Evolutionary conservation across 2,888 invertebrate species (phyloP), one percentile per base, ranked within the genome.

Genomic region (Malthinus flaveolus): DNA sequence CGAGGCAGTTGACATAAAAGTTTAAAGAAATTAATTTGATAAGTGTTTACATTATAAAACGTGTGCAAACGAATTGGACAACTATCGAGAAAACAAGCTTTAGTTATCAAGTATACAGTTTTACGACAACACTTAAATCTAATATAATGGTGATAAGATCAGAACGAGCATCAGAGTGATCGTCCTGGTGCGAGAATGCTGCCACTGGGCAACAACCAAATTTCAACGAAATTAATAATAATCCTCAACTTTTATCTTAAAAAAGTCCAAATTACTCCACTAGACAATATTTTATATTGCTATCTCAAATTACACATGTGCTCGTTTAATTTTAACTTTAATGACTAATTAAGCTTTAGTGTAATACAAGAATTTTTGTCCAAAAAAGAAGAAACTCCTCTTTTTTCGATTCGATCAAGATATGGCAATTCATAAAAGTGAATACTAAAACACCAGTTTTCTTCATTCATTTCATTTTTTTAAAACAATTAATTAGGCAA

Each of bases 61-160:
- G 7, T 46, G 31, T 36, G 31, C 23, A 31, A 61, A 53, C 54
- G 50, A 55, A 47, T 45, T 61, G 61, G 57, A 11, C 61, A 50
- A 54, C 61, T 61, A 36, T 35, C 33, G 39, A 35, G 37, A 32
- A 46, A 33, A 6, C 37, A 47, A 47, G 45, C 45, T 49, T 56
- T 51, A 66, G 70, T 70, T 70, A 72, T 73, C 73, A 73, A 72
- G 72, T 72, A 66, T 68, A 70, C 68, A 66, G 71, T 68, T 74
- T 74, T 73, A 74, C 68, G 72, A 72, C 70, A 71, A 70, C 69
- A 70, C 72, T 73, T 71, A 73, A 73, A 72, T 74, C 70, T 72
- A 74, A 74, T 73, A 23, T 23, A 72, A 71, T 65, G 64, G 39
- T 60, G 68, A 67, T 71, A 73, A 68, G 66, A 73, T 68, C 72